These are phyloP conservation scores for Hemibagrus guttatus DNA, from an alignment of 2,797 vertebrate genomes.

Conservation along the genomic window DNA sequence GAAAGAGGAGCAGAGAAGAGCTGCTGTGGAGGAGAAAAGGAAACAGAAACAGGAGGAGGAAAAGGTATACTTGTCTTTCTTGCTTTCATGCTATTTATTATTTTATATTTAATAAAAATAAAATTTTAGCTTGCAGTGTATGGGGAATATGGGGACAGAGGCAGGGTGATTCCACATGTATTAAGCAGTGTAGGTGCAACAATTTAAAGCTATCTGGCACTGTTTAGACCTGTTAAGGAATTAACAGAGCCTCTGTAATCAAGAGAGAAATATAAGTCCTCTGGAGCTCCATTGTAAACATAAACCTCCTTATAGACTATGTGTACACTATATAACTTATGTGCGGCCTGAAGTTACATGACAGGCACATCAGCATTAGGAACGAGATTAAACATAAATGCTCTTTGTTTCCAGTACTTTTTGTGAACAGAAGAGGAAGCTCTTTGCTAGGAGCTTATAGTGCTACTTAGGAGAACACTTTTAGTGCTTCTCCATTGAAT, in stretches of 20 bases:
- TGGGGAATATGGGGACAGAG: background rate
- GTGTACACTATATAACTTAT: background rate
- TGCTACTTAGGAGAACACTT: too few species aligned
- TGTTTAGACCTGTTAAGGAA: background rate
- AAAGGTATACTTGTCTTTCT: conserved; percentile 73
- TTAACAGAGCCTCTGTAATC: background rate
- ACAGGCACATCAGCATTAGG: too few species aligned
- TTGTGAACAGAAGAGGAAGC: background rate
- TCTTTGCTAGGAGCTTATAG: background rate
- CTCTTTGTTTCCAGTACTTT: background rate
- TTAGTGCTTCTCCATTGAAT: background rate
- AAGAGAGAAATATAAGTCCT: background rate
- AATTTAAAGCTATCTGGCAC: background rate
- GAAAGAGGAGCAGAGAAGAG: conserved; percentile 88
- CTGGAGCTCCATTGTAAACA: too few species aligned
- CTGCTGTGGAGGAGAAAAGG: conserved; percentile 90
- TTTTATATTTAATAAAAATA: too few species aligned
- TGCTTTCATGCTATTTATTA: background rate
- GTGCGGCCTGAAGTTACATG: background rate
- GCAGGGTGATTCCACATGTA: background rate
- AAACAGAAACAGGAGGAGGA: conserved; percentile 90
- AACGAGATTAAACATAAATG: background rate
- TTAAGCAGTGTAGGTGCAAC: background rate
- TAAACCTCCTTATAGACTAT: background rate
- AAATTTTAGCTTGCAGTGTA: background rate